Evolutionary conservation across 2,113 vertebrate genomes (phyloP).

Genomic region (Petrocephalus zakoni): DNA sequence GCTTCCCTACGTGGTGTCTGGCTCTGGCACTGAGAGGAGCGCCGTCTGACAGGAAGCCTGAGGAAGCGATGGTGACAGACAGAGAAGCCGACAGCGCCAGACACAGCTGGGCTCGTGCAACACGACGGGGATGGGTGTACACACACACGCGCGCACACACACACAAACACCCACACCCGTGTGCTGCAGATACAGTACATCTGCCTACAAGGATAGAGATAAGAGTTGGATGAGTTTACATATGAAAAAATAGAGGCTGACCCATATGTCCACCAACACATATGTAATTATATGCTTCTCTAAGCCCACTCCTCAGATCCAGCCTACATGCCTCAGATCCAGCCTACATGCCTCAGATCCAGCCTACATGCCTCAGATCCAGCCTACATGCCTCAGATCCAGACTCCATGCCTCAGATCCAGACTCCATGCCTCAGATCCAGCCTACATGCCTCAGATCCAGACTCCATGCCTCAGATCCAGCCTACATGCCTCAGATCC

Average conservation of each 20-base stretch:
- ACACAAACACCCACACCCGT: neutral
- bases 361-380: neutral
- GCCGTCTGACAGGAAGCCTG: neutral
- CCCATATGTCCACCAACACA: neutral
- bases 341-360: neutral
- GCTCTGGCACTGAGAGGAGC: neutral
- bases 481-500: neutral
- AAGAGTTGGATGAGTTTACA: neutral
- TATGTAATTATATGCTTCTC: too few relatives aligned
- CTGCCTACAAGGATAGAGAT: too few relatives aligned
- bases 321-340: neutral
- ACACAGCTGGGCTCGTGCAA: neutral
- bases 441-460: neutral
- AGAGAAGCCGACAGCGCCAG: neutral
- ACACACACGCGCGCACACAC: too few relatives aligned
- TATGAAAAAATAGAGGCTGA: neutral
- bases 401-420: neutral
- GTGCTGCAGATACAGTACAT: too few relatives aligned
- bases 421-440: neutral
- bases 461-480: neutral
- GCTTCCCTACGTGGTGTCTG: neutral
- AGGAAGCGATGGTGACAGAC: neutral
- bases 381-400: neutral
- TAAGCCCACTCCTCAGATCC: too few relatives aligned
- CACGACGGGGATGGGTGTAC: neutral